Conservation (phyloP, 2,113 vertebrate species). For the Lathamus discolor region DNA sequence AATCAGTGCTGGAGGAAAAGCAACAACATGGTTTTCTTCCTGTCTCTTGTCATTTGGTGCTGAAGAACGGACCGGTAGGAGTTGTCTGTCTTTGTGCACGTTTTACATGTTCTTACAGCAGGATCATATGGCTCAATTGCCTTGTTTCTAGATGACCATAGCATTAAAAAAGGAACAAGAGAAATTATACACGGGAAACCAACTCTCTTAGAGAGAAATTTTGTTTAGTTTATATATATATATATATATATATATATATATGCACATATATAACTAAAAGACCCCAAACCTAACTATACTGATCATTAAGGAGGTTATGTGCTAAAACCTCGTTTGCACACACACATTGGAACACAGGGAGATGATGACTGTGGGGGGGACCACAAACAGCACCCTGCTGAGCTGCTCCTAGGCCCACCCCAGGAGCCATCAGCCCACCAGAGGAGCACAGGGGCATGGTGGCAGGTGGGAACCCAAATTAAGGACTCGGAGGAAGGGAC, state of each 20-base stretch:
- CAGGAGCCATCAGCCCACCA: not conserved
- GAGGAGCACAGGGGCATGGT: no score
- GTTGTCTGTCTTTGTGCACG: fast-evolving
- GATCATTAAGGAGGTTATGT: not conserved
- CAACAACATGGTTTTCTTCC: fast-evolving
- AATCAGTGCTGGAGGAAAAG: not conserved
- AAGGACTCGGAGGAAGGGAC: not conserved
- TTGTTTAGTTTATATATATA: not conserved
- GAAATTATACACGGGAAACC: not conserved
- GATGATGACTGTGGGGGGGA: not conserved
- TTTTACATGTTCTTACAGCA: not conserved
- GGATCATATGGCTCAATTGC: not conserved
- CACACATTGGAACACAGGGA: not conserved
- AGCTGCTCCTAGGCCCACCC: not conserved
- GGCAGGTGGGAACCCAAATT: not conserved
- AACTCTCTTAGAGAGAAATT: not conserved
- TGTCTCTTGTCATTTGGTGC: fast-evolving
- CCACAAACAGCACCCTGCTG: not conserved
- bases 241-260: not conserved
- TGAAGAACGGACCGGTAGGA: not conserved
- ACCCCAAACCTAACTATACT: not conserved
- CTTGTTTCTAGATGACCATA: not conserved
- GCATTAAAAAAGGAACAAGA: not conserved
- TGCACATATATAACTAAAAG: not conserved
- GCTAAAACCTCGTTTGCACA: fast-evolving